Percentiles rank a stretch among this genome's conserved stretches.
Conservation (phyloP, 2,113 vertebrate species). For the Chauna torquata region DNA sequence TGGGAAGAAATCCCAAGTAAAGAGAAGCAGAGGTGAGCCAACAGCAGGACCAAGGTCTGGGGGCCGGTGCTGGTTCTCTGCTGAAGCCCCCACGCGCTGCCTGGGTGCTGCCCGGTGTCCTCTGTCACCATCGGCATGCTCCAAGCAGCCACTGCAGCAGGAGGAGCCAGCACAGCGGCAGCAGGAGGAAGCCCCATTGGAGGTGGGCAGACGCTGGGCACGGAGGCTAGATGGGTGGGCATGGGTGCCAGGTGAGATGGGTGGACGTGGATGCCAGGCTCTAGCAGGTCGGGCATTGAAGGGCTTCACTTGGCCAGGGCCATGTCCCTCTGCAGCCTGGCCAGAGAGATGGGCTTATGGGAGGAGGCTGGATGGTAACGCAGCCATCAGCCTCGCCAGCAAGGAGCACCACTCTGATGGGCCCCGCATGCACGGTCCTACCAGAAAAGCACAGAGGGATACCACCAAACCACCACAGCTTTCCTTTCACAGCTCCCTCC, state of each 20-base stretch:
- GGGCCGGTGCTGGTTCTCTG: background rate
- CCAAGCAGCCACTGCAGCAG: accelerated
- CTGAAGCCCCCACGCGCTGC: background rate
- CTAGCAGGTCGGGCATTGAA: background rate
- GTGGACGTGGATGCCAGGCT: background rate
- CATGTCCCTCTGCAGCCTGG: background rate
- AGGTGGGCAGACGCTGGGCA: background rate
- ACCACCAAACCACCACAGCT: background rate
- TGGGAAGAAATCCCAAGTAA: background rate
- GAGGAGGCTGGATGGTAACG: accelerated
- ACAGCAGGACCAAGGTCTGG: background rate
- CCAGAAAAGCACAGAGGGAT: background rate
- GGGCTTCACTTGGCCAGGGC: background rate
- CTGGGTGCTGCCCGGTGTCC: background rate
- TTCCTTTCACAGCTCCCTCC: background rate
- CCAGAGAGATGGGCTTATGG: background rate
- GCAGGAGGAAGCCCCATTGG: background rate
- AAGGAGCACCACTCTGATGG: background rate
- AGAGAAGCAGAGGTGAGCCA: background rate
- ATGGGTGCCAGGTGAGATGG: too few relatives aligned
- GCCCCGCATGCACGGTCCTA: accelerated
- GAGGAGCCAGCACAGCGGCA: accelerated
- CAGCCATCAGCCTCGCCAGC: background rate
- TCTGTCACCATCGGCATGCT: accelerated
- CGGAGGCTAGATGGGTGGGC: background rate